Evolutionary conservation across 2,113 vertebrate species (phyloP).

Genomic region (Paradoxurus hermaphroditus): DNA sequence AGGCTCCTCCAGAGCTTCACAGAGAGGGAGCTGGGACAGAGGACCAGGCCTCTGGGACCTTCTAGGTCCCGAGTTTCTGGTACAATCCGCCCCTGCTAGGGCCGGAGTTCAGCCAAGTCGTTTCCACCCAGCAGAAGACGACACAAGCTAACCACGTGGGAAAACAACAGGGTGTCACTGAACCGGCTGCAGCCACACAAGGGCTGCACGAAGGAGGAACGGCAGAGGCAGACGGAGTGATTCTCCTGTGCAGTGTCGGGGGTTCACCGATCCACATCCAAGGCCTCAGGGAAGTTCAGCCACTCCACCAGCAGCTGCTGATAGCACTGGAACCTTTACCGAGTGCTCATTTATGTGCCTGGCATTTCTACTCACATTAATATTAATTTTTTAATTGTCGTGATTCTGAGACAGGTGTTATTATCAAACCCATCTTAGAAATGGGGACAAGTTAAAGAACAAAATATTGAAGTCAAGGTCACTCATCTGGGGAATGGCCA

Average conservation of each 20-base stretch:
- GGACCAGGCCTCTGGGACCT: neutral
- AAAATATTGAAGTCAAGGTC: neutral
- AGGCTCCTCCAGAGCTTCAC: neutral
- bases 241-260: neutral
- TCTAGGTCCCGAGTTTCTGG: constrained; percentile 5
- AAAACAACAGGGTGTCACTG: neutral
- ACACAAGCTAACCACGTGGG: neutral
- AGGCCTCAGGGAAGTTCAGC: neutral
- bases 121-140: neutral
- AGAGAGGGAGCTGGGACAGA: neutral
- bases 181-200: neutral
- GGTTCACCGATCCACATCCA: neutral
- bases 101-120: neutral
- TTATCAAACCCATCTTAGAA: constrained; percentile 20
- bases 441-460: neutral
- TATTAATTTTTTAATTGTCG: neutral
- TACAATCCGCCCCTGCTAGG: neutral
- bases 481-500: neutral
- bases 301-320: neutral
- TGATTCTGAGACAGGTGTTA: neutral
- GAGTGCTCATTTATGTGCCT: neutral
- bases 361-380: neutral
- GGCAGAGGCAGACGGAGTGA: neutral
- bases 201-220: neutral
- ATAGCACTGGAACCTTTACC: neutral